Base-by-base conservation (phyloP, 2,888 invertebrate genomes). In the Heteropelma amictum region DNA sequence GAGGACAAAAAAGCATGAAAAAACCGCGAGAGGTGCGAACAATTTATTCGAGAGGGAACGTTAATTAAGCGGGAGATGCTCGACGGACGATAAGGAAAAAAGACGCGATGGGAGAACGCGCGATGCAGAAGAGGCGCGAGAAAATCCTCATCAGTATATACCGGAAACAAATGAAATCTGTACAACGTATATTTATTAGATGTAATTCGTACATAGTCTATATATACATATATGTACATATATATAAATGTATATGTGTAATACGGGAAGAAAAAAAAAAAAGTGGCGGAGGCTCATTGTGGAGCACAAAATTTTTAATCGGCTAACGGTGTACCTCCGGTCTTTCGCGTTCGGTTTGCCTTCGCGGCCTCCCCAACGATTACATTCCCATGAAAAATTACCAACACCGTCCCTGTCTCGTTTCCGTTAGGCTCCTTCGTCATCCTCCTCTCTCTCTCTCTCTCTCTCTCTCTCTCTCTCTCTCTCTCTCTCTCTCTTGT, bases 11-110 rank as follows among this genome's bases (percentile, higher is more conserved):
- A 28, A 58, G 17, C 3, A 30, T 3, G 17, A 38, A 23, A n/a
- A 35, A 35, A 33, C 30, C 30, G 19, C 8, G 21, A 28, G 17
- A 28, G 30, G 17, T 14, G 40, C 14, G 54, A 49, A 82, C 79
- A 77, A 80, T 83, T 77, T 77, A 83, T 81, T 79, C 81, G 76
- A 61, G 63, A 58, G 60, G 69, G 19, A 56, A 26, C 65, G 54
- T 47, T 83, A 83, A 83, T 84, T 83, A 80, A 81, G 65, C 70
- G 47, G 68, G 78, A 80, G 54, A 63, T 30, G 51, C 30, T 23
- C 63, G 60, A 51, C 40, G 47, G 30, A 49, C 40, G 74, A 75
- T 75, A 70, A 35, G 7, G 17, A 30, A 53, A n/a, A n/a, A 33
- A 35, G 58, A 56, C 38, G 49, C 12, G 17, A 33, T 35, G 10